Percentiles rank a stretch among this genome's conserved stretches.
Conservation (phyloP, 2,797 vertebrate genomes). For the Bovichtus diacanthus region DNA sequence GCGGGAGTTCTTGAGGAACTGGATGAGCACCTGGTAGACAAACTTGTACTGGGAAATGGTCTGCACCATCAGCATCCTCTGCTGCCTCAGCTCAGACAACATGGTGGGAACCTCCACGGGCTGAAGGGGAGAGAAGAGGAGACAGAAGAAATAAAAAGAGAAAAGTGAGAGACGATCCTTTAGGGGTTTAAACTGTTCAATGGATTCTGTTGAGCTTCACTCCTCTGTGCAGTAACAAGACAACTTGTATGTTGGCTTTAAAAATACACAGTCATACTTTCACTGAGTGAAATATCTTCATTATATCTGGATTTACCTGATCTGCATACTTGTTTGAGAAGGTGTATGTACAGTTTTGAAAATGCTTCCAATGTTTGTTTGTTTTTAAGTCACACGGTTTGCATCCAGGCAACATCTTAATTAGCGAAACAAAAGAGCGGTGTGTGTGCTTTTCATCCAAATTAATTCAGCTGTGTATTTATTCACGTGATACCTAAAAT, state of each 20-base stretch:
- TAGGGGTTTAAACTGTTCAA: neutral
- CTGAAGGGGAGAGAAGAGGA: conserved; percentile 73
- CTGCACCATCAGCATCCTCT: conserved; percentile 97
- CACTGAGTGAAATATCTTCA: neutral
- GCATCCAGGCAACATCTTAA: neutral
- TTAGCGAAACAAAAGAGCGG: neutral
- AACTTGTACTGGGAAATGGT: conserved; percentile 97
- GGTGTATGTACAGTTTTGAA: neutral
- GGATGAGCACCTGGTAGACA: conserved; percentile 96
- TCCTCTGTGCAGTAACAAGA: neutral
- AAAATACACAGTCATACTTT: neutral
- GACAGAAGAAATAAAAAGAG: neutral
- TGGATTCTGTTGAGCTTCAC: too few relatives aligned
- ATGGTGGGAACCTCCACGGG: conserved; percentile 94
- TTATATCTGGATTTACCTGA: neutral
- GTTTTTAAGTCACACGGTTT: neutral
- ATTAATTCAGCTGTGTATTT: neutral
- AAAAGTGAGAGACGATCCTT: neutral
- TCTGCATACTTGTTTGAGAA: neutral
- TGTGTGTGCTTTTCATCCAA: neutral
- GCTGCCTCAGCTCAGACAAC: conserved; percentile 92
- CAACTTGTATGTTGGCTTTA: neutral
- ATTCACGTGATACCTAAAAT: neutral
- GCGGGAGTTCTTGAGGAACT: conserved; percentile 96
- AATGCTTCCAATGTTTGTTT: neutral